Conservation (phyloP, 2,888 invertebrate species). For the Enchytraeus crypticus region DNA sequence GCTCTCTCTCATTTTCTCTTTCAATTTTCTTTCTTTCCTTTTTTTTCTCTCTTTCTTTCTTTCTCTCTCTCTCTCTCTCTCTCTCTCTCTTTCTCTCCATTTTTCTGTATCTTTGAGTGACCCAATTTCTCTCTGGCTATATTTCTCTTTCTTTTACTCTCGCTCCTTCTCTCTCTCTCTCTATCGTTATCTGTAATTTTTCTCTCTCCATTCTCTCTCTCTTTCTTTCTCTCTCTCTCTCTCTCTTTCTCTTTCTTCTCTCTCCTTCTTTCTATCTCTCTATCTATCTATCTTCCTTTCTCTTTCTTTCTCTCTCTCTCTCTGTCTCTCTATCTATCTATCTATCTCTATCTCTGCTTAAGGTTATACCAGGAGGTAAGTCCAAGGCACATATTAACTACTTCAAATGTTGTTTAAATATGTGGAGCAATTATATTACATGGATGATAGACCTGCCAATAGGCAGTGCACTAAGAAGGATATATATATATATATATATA, state of each 20-base stretch:
- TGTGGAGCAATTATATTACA: background rate
- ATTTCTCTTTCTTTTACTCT: constrained; percentile 11
- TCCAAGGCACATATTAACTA: background rate
- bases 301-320: constrained; percentile 11
- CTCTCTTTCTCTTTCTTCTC: constrained; percentile 9
- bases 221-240: constrained; percentile 13
- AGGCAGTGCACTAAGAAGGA: no score
- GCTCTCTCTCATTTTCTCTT: background rate
- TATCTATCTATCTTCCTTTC: no score
- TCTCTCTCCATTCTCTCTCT: constrained; percentile 17
- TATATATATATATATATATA: no score
- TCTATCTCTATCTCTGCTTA: constrained; percentile 4
- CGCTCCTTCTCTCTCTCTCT: constrained; percentile 1
- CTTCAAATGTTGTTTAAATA: no score
- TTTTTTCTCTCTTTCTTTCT: background rate
- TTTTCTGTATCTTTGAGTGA: constrained; percentile 1
- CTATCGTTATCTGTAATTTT: background rate
- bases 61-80: background rate
- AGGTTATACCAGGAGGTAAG: background rate
- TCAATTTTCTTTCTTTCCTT: background rate
- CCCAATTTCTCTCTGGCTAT: constrained; percentile 3
- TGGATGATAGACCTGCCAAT: no score
- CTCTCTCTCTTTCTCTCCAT: constrained; percentile 7
- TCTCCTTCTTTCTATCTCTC: no score
- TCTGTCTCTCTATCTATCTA: constrained; percentile 9